Base-by-base conservation (phyloP, 2,113 vertebrate genomes). In the Poecile atricapillus region DNA sequence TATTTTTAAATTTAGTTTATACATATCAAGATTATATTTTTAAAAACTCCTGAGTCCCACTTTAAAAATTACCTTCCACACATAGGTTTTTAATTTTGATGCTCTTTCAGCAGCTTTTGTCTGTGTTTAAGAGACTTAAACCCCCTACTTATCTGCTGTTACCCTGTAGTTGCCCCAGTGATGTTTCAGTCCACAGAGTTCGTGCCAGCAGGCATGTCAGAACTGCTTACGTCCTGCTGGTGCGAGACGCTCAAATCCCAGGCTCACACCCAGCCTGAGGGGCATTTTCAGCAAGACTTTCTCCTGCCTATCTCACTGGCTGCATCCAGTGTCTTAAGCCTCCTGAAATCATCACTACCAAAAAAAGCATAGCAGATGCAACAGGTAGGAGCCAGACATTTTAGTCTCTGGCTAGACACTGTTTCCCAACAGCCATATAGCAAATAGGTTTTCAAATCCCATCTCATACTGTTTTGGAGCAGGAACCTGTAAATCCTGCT, bases 181-280 rank as follows among this genome's bases (percentile, higher is more conserved):
- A 76, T 92, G n/a, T 76, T 89, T 68, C 84, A 87, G 3, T 68
- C 77, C 65, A 64, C 13, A 9, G 8, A 83, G 60, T 22, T 87
- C 69, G 79, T 96, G 87, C 91, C 87, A 95, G 60, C 5, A 13
- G 94, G 93, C 96, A 78, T 96, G 95, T 94, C 91, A 95, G 94
- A 82, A 97, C 95, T 71, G 41, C 64, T 58, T 83, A 41, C 5
- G 2, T 89, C 89, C 74, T 89, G 77, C 60, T 91, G 83, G 24
- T 81, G n/a, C 1, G 7, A 95, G 91, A 74, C 10, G 1, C 74
- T 77, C 35, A 67, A 79, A 92, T 80, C 83, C 55, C 71, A 86
- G 56, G 33, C 39, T 87, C 93, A 83, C 89, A 41, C 89, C 93
- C 68, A 84, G 52, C 80, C 95, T 80, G 41, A 10, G 46, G 43